Conservation (phyloP, 2,797 vertebrate species). For the Arrhamphus sclerolepis region DNA sequence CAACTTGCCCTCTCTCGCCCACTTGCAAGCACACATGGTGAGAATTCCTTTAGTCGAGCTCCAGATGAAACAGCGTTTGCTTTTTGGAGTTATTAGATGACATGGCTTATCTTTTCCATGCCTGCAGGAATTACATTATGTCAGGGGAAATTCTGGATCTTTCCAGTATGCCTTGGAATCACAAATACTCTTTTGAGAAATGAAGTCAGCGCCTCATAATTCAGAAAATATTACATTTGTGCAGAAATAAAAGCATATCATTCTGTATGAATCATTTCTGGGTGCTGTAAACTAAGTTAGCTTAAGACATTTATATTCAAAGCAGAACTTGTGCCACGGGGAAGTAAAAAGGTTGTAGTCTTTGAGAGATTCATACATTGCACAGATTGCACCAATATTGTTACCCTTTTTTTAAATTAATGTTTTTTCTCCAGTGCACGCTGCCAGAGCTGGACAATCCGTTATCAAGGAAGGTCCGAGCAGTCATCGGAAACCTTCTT, state of each 20-base stretch:
- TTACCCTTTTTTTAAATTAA: background rate
- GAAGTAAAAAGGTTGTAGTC: no score
- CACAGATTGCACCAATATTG: background rate
- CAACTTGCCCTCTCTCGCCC: conserved; percentile 89
- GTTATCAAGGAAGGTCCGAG: conserved; percentile 85
- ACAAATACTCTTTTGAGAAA: no score
- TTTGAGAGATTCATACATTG: no score
- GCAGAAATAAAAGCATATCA: background rate
- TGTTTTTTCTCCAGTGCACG: conserved; percentile 68
- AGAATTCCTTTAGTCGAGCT: conserved; percentile 50
- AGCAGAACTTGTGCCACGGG: no score
- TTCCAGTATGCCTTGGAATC: background rate
- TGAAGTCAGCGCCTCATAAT: background rate
- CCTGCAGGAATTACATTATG: background rate
- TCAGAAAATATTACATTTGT: background rate
- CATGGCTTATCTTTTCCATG: background rate
- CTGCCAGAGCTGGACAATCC: conserved; percentile 90
- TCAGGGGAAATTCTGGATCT: conserved; percentile 14
- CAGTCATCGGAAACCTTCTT: conserved; percentile 82
- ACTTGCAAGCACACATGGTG: conserved; percentile 86
- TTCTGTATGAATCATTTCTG: background rate
- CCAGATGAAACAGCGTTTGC: conserved; percentile 5
- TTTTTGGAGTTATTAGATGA: background rate
- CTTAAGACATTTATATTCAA: no score
- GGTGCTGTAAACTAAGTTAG: no score